Base-by-base conservation (phyloP, 2,113 vertebrate genomes). In the Corythoichthys intestinalis region DNA sequence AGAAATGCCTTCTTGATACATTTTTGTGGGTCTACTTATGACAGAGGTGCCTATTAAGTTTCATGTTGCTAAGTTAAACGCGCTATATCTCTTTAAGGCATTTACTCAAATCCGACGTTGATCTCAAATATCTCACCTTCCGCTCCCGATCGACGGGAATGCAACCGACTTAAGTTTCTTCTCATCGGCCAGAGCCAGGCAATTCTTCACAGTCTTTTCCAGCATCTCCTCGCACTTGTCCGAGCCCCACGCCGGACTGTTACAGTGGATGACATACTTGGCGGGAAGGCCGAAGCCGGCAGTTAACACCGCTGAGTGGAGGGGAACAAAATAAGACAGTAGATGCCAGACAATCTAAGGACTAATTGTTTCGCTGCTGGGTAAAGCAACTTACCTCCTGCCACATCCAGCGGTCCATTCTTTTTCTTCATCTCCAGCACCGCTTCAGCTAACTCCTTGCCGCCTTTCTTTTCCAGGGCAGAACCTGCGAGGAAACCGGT, bases 171-270 rank as follows among this genome's bases (percentile, higher is more conserved):
- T 98, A 70, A 99, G 94, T 75, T 98, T 98, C 91, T 98, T 97
- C 72, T 99, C 96, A n/a, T 99, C 97, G 1, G 97, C 97, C 82
- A 98, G 83, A 17, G 96, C 95, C 86, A 99, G 88, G 85, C 97
- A 99, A 90, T 98, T 99, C 91, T 96, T 98, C 88, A 99, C 97
- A 0, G 97, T 98, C 88, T 97, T 98, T 66, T 99, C 97, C 90
- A 99, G 93, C 85, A 98, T 75, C 79, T 99, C 97, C 86, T 98
- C 97, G 0, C 97, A 98, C 73, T 95, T 96, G 82, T 98, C 97
- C 0, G 94, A 94, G 68, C 97, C 97, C 97, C 97, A 99, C 0
- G 93, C 90, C 0, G 97, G 97, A 85, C 97, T 99, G 48, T 99
- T 95, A 80, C 97, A 98, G 91, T 98, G 97, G 91, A 99, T 98